These are phyloP conservation scores for Pantelozetes paolii DNA, from an alignment of 2,888 invertebrate genomes.

Conservation along the genomic window DNA sequence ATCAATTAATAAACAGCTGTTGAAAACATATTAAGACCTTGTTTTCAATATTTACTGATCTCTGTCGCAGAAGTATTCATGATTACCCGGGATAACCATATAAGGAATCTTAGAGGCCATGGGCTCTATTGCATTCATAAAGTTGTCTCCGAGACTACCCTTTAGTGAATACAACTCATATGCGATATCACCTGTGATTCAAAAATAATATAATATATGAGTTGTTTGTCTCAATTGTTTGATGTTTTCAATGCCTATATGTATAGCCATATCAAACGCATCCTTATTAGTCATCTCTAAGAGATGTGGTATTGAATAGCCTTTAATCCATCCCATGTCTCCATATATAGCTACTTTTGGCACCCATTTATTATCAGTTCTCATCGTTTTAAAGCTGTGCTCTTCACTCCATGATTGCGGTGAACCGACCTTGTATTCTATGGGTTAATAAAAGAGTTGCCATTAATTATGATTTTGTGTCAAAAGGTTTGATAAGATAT, in stretches of 20 bases:
- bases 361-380: conserved; percentile 43
- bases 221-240: background rate
- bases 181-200: conserved; percentile 50
- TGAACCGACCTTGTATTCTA: conserved; percentile 27
- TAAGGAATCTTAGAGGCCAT: conserved; percentile 51
- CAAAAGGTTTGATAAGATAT: no score
- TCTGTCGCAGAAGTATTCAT: conserved; percentile 83
- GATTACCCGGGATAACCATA: conserved; percentile 64
- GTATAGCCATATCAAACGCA: conserved; percentile 42
- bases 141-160: conserved; percentile 51
- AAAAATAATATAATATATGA: background rate
- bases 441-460: background rate
- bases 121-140: conserved; percentile 50
- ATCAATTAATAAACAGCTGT: background rate
- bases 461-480: no score
- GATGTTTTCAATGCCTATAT: conserved; percentile 43
- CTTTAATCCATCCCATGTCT: conserved; percentile 45
- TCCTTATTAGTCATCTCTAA: conserved; percentile 40
- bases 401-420: conserved; percentile 40
- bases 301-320: conserved; percentile 39
- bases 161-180: conserved; percentile 50
- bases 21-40: background rate
- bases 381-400: conserved; percentile 43
- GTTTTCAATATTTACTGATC: conserved; percentile 86
- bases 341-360: conserved; percentile 45